phyloP scores from a whole-genome alignment of 2,113 vertebrate genomes.

The Myocastor coypus region DNA sequence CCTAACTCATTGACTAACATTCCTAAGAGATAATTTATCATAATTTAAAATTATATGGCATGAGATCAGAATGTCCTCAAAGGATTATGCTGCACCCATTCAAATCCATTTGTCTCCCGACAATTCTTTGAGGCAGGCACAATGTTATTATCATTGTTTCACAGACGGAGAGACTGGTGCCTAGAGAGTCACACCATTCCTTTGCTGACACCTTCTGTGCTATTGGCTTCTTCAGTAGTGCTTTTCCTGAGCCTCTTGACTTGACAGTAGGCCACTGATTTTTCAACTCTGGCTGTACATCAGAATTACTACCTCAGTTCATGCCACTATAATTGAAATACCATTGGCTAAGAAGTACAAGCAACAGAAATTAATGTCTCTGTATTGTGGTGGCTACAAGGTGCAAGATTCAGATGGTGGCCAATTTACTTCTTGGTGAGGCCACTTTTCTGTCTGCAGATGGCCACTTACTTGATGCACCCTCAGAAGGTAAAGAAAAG shows the following conservation, averaged over 20 bases:
- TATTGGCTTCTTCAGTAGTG: background rate
- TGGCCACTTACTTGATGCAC: background rate
- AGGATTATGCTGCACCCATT: background rate
- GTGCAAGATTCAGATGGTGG: background rate
- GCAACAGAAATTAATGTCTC: background rate
- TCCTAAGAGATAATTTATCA: background rate
- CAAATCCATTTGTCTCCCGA: background rate
- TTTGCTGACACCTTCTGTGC: background rate
- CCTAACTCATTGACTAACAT: background rate
- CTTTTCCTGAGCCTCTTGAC: background rate
- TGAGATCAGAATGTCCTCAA: background rate
- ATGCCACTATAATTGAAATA: background rate
- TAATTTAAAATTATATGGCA: background rate
- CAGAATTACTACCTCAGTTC: background rate
- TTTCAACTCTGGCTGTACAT: background rate
- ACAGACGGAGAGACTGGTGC: background rate
- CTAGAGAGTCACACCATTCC: background rate
- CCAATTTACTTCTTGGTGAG: background rate
- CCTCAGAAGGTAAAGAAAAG: background rate
- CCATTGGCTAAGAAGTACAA: background rate
- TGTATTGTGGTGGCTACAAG: background rate
- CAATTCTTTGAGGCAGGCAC: background rate
- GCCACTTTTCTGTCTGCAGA: background rate
- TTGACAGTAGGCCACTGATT: background rate
- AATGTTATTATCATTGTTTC: background rate